Percentiles rank a stretch among this genome's conserved stretches.
Conservation (phyloP, 2,888 invertebrate species). For the Diaphora mendica region DNA sequence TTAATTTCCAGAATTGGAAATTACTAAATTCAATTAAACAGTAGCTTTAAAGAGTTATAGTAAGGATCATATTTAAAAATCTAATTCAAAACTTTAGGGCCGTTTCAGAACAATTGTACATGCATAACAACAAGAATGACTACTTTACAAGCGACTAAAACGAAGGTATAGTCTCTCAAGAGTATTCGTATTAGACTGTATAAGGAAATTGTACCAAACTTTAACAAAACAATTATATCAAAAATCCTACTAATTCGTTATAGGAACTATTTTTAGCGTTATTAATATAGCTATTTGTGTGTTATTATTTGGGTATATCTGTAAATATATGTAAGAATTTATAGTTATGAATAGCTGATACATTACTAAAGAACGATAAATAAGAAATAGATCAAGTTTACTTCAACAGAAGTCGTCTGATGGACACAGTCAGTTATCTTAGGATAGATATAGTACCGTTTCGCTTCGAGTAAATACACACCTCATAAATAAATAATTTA, state of each 20-base stretch:
- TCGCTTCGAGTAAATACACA: neutral
- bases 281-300: neutral
- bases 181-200: neutral
- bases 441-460: neutral
- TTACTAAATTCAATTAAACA: neutral
- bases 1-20: neutral
- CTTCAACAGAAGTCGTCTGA: neutral
- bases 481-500: constrained; percentile 5
- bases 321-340: neutral
- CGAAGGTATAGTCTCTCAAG: neutral
- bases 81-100: neutral
- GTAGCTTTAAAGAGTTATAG: neutral
- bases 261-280: neutral
- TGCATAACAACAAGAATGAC: neutral
- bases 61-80: neutral
- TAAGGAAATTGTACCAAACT: neutral
- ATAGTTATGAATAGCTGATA: neutral
- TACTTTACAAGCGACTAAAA: neutral
- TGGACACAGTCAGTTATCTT: neutral
- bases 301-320: neutral
- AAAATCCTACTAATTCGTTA: neutral
- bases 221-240: neutral
- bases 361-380: neutral
- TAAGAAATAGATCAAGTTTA: neutral
- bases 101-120: neutral